Conservation (phyloP, 2,113 vertebrate species). For the Clarias gariepinus region DNA sequence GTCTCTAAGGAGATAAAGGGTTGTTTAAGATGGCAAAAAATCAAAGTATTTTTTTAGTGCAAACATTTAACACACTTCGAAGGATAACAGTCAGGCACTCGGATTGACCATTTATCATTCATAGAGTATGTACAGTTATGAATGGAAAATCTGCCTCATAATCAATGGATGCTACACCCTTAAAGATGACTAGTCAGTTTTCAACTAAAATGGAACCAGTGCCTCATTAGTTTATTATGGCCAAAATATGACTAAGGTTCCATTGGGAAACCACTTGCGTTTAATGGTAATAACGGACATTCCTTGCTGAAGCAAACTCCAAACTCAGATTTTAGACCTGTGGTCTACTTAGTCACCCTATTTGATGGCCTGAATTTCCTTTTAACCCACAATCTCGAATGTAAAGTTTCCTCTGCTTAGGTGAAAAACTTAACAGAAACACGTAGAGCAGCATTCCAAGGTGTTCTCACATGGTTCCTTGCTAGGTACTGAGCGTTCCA, state of each 20-base stretch:
- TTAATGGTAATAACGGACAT: constrained; percentile 4
- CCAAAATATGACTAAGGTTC: neutral
- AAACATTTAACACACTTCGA: neutral
- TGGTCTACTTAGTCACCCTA: neutral
- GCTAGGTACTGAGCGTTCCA: neutral
- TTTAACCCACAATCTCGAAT: neutral
- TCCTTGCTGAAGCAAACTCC: constrained; percentile 4
- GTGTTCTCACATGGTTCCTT: neutral
- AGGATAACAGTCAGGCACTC: neutral
- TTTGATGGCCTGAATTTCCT: neutral
- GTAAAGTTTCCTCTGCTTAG: constrained; percentile 9
- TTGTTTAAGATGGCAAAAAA: no score
- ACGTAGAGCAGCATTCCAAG: constrained; percentile 29
- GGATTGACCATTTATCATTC: neutral
- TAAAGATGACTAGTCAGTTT: neutral
- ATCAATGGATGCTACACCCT: neutral
- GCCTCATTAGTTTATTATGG: constrained; percentile 15
- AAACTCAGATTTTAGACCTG: neutral
- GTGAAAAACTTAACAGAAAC: constrained; percentile 21
- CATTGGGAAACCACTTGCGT: constrained; percentile 1
- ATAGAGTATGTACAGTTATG: neutral
- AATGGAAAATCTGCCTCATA: neutral
- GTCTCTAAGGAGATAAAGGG: no score
- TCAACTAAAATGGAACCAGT: neutral
- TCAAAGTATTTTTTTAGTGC: no score